These are phyloP conservation scores for Dendrolimus kikuchii DNA, from an alignment of 1,140 invertebrate genomes.

Conservation along the genomic window DNA sequence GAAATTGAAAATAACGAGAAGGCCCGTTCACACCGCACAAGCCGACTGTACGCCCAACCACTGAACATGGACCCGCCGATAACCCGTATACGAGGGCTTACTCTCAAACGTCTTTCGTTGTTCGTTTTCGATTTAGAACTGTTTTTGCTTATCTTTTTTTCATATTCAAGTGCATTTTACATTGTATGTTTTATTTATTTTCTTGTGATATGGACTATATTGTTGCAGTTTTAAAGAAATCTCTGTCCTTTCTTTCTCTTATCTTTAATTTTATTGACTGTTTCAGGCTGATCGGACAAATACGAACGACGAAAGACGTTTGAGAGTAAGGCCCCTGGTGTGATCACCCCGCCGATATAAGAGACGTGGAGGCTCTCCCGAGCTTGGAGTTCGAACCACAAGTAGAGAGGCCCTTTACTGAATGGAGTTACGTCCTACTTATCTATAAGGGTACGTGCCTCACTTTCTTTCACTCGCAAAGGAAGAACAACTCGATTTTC, in stretches of 20 bases:
- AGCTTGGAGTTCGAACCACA: constrained; percentile 44
- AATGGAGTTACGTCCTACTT: constrained; percentile 68
- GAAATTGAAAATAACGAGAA: constrained; percentile 70
- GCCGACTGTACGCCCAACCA: constrained; percentile 25
- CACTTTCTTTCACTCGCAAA: constrained; percentile 50
- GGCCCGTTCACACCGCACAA: constrained; percentile 56
- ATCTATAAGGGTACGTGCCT: constrained; percentile 62
- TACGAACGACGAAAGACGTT: no score
- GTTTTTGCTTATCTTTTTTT: no score
- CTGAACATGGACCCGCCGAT: constrained; percentile 29
- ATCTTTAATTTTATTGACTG: no score
- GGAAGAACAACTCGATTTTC: constrained; percentile 44
- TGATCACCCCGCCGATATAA: constrained; percentile 38
- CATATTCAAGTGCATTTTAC: no score
- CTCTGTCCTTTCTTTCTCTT: no score
- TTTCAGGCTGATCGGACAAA: no score
- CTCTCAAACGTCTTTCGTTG: constrained; percentile 32
- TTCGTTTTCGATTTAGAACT: constrained; percentile 23
- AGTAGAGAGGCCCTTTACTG: constrained; percentile 62
- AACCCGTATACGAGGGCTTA: constrained; percentile 37
- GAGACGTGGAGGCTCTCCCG: constrained; percentile 36
- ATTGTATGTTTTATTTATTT: no score
- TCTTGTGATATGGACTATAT: no score
- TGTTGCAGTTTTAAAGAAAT: no score
- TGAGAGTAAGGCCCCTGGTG: constrained; percentile 12